phyloP scores from a whole-genome alignment of 2,113 vertebrate species.

The Thomomys bottae region DNA sequence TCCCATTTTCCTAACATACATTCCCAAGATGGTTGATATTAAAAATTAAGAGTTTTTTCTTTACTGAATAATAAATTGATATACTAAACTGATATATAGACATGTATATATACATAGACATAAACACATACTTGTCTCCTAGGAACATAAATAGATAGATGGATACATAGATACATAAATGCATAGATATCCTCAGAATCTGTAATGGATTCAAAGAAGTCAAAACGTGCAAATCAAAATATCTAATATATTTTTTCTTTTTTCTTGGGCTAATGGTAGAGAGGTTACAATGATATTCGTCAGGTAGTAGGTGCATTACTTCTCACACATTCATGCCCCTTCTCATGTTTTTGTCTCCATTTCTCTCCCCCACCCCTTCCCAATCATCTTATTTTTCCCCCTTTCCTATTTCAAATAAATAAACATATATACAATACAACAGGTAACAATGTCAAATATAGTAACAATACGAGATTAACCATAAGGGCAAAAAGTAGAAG shows the following conservation, averaged over 20 bases:
- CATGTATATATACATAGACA: not conserved
- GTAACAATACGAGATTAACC: no score
- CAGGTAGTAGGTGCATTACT: no score
- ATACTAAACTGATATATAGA: no score
- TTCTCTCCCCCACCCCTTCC: no score
- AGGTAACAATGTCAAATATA: no score
- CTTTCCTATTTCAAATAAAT: no score
- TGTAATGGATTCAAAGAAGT: constrained; percentile 13
- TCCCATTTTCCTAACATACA: not conserved
- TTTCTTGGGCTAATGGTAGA: constrained; percentile 2
- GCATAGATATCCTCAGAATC: not conserved
- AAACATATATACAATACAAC: no score
- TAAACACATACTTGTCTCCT: not conserved
- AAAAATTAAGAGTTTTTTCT: not conserved
- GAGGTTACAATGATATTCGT: no score
- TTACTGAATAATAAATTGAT: not conserved
- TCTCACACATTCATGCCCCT: no score
- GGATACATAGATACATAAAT: not conserved
- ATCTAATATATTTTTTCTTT: constrained; percentile 8
- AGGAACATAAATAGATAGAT: not conserved
- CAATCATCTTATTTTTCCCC: no score
- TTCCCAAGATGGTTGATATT: not conserved
- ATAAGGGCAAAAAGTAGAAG: no score
- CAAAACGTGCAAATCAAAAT: constrained; percentile 46
- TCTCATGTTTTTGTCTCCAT: no score